Evolutionary conservation across 2,888 invertebrate genomes (phyloP).

Genomic region (Drosophila aldrichi): DNA sequence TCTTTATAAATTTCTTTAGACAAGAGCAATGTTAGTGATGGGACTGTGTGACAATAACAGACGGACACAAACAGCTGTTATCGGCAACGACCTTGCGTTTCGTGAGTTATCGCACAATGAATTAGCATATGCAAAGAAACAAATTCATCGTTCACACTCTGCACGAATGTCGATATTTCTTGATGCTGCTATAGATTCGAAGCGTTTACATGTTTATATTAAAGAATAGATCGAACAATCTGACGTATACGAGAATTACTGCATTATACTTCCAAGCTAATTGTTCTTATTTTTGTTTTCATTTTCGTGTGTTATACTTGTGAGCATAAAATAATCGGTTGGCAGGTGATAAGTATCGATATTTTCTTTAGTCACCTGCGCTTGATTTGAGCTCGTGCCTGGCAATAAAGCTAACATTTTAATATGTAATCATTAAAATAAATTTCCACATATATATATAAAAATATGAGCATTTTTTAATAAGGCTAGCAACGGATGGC

Average conservation of each 20-base stretch:
- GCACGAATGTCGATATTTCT: background rate
- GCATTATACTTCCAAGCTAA: no score
- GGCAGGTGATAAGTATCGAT: constrained; percentile 1
- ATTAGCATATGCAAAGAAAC: constrained; percentile 27
- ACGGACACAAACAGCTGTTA: constrained; percentile 46
- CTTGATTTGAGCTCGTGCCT: background rate
- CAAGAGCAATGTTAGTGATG: constrained; percentile 42
- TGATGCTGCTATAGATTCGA: background rate
- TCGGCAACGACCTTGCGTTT: constrained; percentile 45
- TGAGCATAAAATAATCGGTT: background rate
- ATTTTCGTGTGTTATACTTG: background rate
- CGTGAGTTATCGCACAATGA: constrained; percentile 43
- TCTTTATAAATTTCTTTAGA: constrained; percentile 34
- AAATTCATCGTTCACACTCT: background rate
- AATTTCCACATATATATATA: background rate
- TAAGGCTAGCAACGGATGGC: background rate
- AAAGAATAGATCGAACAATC: background rate
- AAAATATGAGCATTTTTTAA: background rate
- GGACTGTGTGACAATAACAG: constrained; percentile 40
- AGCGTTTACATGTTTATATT: background rate
- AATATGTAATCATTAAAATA: background rate
- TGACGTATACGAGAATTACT: background rate
- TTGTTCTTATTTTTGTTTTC: background rate
- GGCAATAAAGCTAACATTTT: background rate
- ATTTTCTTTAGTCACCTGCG: background rate